Conservation (phyloP, 2,888 invertebrate genomes). For the Aplocera efformata region DNA sequence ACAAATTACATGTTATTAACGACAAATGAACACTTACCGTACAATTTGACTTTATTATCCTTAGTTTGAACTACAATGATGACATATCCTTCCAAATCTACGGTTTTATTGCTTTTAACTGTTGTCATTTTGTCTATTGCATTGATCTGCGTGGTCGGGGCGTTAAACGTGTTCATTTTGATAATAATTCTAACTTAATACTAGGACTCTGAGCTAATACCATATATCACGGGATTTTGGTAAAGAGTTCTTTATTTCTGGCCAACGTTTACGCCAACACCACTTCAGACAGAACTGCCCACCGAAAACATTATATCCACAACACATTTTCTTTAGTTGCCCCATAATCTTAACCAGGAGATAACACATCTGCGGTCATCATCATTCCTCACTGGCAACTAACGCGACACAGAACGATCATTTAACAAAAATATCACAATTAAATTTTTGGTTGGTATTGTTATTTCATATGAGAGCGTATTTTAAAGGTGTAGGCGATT, state of each 20-base stretch:
- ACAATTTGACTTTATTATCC: constrained; percentile 96
- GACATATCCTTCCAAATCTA: constrained; percentile 96
- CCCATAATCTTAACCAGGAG: constrained; percentile 62
- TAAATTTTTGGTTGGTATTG: constrained; percentile 13
- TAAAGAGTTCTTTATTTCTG: constrained; percentile 38
- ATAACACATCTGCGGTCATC: constrained; percentile 60
- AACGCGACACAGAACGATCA: constrained; percentile 30
- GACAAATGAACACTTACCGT: constrained; percentile 81
- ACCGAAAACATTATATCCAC: constrained; percentile 43
- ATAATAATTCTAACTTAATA: constrained; percentile 28
- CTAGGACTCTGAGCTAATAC: constrained; percentile 23
- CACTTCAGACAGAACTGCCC: constrained; percentile 67
- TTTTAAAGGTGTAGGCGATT: constrained; percentile 16
- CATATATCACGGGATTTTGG: constrained; percentile 24
- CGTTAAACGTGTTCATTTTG: constrained; percentile 75
- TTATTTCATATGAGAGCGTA: constrained; percentile 12
- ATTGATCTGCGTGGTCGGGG: constrained; percentile 72
- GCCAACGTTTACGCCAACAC: constrained; percentile 75
- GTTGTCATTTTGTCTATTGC: constrained; percentile 74
- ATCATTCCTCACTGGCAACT: constrained; percentile 33
- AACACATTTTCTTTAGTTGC: constrained; percentile 59
- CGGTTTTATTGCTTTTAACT: constrained; percentile 78
- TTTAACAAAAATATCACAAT: constrained; percentile 39
- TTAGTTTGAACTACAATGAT: constrained; percentile 96
- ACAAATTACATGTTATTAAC: no score